Conservation (phyloP, 2,797 vertebrate genomes). For the Anabacerthia variegaticeps region DNA sequence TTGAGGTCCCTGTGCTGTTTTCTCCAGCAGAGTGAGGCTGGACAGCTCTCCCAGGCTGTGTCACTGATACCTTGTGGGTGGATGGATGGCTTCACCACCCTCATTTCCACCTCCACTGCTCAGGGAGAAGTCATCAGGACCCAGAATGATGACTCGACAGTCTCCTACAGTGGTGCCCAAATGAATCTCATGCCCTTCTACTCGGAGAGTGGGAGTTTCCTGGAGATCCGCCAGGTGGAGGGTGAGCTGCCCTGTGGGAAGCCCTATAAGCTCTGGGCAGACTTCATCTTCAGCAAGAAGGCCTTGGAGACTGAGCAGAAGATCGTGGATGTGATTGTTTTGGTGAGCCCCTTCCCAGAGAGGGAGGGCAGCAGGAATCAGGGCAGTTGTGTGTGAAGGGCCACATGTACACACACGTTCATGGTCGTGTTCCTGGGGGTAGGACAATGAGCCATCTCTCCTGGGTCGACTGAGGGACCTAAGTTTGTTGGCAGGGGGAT, state of each 20-base stretch:
- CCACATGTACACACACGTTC: accelerated
- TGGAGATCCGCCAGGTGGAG: not conserved
- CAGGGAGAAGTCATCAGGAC: not conserved
- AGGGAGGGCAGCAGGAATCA: not conserved
- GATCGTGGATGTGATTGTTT: not conserved
- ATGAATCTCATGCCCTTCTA: accelerated
- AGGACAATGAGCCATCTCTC: not conserved
- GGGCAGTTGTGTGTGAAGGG: accelerated
- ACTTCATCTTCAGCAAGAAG: not conserved
- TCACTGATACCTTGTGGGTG: not conserved
- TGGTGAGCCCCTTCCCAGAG: not conserved
- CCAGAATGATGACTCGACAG: accelerated
- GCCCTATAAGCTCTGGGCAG: not conserved
- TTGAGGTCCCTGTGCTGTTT: no score
- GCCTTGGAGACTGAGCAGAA: not conserved
- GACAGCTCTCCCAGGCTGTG: not conserved
- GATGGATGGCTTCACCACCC: not conserved
- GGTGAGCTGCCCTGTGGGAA: not conserved
- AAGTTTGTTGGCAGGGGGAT: not conserved
- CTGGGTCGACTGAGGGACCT: not conserved
- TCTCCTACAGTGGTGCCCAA: accelerated
- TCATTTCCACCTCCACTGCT: not conserved
- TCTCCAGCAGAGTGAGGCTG: not conserved
- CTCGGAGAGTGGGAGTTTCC: accelerated
- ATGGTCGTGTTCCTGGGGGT: not conserved